phyloP scores from a whole-genome alignment of 1,140 invertebrate genomes.

The Helicorthomorpha holstii region DNA sequence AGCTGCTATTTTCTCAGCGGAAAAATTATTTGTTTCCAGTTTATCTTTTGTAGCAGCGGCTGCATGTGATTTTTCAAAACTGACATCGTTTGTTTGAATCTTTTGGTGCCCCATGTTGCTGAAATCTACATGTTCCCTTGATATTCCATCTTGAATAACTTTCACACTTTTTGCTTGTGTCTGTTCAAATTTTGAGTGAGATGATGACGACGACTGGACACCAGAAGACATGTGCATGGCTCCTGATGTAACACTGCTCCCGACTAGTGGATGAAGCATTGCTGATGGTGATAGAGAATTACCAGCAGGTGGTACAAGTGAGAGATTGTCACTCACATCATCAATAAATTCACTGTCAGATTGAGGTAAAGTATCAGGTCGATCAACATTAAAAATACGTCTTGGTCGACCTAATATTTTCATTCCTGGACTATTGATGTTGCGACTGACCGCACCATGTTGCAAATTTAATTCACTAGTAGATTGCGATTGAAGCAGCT shows the following conservation, averaged over 20 bases:
- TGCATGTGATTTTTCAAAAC: conserved; percentile 52
- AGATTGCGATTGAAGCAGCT: too few relatives aligned
- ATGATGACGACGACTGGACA: background rate
- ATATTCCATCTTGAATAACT: conserved; percentile 54
- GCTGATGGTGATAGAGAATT: too few relatives aligned
- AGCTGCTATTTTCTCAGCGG: conserved; percentile 53
- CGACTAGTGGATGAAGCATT: too few relatives aligned
- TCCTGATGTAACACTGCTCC: background rate
- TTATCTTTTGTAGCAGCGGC: conserved; percentile 37
- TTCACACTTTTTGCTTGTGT: conserved; percentile 61
- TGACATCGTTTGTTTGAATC: conserved; percentile 56
- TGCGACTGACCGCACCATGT: too few relatives aligned
- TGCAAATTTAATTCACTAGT: too few relatives aligned
- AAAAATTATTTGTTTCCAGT: conserved; percentile 53
- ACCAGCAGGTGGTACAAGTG: background rate
- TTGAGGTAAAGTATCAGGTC: too few relatives aligned
- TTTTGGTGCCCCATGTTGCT: conserved; percentile 60
- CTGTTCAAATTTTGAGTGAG: conserved; percentile 45
- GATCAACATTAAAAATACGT: too few relatives aligned
- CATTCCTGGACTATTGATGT: too few relatives aligned
- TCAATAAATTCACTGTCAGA: too few relatives aligned
- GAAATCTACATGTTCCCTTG: conserved; percentile 49
- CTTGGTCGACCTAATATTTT: too few relatives aligned
- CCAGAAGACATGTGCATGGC: conserved; percentile 17
- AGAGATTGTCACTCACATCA: background rate